These are phyloP conservation scores for Bombus waltoni DNA, from an alignment of 1,140 invertebrate genomes.

Conservation along the genomic window DNA sequence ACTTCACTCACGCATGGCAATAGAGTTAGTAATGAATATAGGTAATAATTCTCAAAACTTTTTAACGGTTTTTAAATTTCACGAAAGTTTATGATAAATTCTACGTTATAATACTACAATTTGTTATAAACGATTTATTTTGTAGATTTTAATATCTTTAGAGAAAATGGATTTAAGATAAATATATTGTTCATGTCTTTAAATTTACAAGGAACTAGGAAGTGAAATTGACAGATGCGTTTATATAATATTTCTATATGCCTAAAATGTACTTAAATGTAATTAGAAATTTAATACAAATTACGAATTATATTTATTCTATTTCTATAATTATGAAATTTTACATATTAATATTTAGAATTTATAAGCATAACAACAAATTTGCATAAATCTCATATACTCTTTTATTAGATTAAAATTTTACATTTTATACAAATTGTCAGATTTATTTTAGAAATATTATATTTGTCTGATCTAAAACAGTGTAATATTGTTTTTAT, in stretches of 20 bases:
- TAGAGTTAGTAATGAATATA: not conserved
- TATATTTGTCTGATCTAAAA: not conserved
- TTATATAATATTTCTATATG: not conserved
- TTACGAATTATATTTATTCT: not conserved
- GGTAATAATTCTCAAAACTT: not conserved
- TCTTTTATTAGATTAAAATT: slow-evolving; percentile 4
- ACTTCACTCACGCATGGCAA: not conserved
- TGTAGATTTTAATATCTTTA: not conserved
- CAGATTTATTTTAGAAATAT: not conserved
- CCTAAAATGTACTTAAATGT: not conserved
- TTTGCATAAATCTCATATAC: not conserved
- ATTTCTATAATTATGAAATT: not conserved
- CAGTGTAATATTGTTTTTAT: not conserved
- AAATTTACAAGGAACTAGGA: not conserved
- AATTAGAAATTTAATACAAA: not conserved
- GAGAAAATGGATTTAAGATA: not conserved
- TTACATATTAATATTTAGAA: not conserved
- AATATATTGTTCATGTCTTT: not conserved
- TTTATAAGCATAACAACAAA: not conserved
- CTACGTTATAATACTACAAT: not conserved
- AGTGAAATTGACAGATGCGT: not conserved
- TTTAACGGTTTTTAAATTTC: not conserved
- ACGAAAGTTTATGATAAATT: not conserved
- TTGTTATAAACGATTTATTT: not conserved
- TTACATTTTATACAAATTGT: not conserved